Evolutionary conservation across 2,113 vertebrate species (phyloP).

Genomic region (Hippocampus mohnikei): DNA sequence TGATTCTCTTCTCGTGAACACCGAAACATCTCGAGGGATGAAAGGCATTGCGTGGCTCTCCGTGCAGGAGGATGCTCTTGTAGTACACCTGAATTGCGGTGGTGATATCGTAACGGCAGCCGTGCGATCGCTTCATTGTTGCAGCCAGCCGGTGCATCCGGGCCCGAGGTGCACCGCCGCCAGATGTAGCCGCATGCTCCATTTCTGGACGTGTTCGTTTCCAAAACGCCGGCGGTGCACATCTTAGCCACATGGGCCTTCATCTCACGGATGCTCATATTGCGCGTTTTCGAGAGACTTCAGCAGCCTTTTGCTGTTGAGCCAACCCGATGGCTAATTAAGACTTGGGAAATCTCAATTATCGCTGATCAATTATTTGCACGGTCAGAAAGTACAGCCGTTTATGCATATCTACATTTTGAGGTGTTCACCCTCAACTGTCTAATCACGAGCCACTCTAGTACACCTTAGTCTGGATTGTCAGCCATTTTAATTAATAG

Average conservation of each 20-base stretch:
- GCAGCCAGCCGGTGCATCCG: slow-evolving; percentile 54
- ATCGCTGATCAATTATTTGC: too few species aligned
- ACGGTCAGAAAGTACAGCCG: too few species aligned
- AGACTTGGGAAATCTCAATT: too few species aligned
- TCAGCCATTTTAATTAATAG: too few species aligned
- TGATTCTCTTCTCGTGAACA: slow-evolving; percentile 10
- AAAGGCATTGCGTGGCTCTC: background rate
- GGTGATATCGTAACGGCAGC: background rate
- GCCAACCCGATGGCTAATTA: too few species aligned
- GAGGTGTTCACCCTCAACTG: too few species aligned
- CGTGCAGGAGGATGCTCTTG: background rate
- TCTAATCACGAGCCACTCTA: too few species aligned
- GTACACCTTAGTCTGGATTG: too few species aligned
- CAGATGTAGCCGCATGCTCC: slow-evolving; percentile 31
- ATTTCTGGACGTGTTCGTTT: slow-evolving; percentile 19
- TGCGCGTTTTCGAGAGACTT: background rate
- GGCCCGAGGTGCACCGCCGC: slow-evolving; percentile 13
- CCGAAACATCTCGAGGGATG: background rate
- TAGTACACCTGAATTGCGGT: background rate
- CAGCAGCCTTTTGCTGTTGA: background rate
- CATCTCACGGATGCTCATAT: too few species aligned
- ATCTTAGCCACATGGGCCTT: background rate
- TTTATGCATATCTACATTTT: too few species aligned
- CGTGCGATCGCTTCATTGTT: slow-evolving; percentile 22
- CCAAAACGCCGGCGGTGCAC: background rate